phyloP scores from a whole-genome alignment of 1,140 invertebrate species.

The Aleiodes sp. region DNA sequence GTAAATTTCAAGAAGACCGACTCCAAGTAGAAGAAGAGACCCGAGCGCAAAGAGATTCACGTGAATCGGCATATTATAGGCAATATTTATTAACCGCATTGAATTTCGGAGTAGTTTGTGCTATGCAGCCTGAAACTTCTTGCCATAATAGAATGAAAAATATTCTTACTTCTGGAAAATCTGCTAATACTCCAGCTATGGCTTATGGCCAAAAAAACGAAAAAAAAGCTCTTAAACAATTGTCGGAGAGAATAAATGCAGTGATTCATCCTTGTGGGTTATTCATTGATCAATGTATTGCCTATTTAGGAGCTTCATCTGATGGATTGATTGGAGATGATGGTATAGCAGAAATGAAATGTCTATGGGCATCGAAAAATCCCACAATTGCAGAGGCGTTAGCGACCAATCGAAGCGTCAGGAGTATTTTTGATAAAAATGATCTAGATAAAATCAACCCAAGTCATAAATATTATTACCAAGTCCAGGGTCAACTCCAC shows the following conservation, averaged over 20 bases:
- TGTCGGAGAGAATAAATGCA: background rate
- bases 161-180: background rate
- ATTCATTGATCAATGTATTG: background rate
- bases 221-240: background rate
- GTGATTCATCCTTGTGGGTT: background rate
- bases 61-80: background rate
- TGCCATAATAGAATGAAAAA: background rate
- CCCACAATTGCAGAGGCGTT: too few relatives aligned
- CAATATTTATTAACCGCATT: background rate
- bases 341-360: background rate
- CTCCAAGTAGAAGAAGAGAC: background rate
- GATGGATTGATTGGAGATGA: background rate
- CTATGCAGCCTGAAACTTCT: background rate
- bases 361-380: constrained; percentile 4
- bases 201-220: background rate
- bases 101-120: background rate
- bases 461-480: constrained; percentile 55
- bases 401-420: too few relatives aligned
- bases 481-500: constrained; percentile 57
- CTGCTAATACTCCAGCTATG: background rate
- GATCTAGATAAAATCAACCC: constrained; percentile 44
- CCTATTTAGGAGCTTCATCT: background rate
- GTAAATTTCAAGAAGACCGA: background rate
- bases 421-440: too few relatives aligned
- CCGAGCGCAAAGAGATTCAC: background rate